Percentiles rank a stretch among this genome's conserved stretches.
These are phyloP conservation scores for Chloroceryle inda DNA, from an alignment of 2,797 vertebrate species.

Conservation along the genomic window DNA sequence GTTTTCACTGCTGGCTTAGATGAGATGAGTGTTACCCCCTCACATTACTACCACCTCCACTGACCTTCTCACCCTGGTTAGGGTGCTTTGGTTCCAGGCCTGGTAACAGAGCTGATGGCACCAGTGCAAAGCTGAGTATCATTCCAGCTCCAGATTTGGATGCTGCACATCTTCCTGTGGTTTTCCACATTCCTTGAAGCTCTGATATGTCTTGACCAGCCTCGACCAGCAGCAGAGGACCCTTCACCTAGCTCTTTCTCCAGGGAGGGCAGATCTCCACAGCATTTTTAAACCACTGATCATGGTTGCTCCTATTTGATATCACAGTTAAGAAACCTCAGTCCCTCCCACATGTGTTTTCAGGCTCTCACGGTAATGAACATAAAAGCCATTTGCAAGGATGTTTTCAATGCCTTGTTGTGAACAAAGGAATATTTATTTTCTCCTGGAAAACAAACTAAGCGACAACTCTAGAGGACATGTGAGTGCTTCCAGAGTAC, in stretches of 20 bases:
- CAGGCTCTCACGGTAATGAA: background rate
- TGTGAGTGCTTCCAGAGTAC: background rate
- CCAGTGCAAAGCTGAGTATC: background rate
- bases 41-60: background rate
- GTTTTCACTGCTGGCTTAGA: background rate
- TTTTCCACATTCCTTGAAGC: background rate
- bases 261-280: background rate
- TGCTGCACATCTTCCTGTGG: background rate
- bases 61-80: fast-evolving
- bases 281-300: background rate
- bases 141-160: background rate
- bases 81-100: background rate
- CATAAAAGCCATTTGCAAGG: background rate
- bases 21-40: background rate
- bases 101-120: background rate
- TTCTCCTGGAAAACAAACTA: background rate
- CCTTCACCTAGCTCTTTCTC: background rate
- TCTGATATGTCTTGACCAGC: background rate
- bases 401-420: background rate
- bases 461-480: fast-evolving
- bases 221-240: background rate
- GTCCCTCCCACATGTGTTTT: background rate
- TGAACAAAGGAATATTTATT: background rate
- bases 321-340: background rate
- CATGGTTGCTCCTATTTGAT: fast-evolving